Evolutionary conservation across 2,888 invertebrate species (phyloP).

Genomic region (Conops quadrifasciatus): DNA sequence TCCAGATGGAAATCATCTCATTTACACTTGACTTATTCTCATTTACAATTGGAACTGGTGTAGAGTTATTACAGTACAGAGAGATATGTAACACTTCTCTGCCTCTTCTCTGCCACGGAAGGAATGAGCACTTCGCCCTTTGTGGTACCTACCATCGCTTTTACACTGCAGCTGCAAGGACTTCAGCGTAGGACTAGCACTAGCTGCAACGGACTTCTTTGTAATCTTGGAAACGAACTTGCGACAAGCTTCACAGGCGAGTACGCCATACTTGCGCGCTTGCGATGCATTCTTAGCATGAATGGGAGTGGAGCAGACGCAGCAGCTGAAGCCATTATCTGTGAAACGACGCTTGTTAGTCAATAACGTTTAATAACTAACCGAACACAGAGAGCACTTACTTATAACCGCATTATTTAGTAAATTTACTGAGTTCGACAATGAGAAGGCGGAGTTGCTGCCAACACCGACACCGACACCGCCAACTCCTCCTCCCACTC

Average conservation of each 20-base stretch:
- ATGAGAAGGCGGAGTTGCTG: conserved; percentile 4
- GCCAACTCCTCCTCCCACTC: too few species aligned
- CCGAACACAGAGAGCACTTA: not conserved
- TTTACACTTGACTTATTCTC: not conserved
- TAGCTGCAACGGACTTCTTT: conserved; percentile 66
- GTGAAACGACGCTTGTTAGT: too few species aligned
- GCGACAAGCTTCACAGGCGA: conserved; percentile 85
- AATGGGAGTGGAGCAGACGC: conserved; percentile 80
- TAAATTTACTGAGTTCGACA: conserved; percentile 4
- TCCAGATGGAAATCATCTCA: too few species aligned
- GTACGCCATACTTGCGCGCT: conserved; percentile 83
- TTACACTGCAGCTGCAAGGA: conserved; percentile 66
- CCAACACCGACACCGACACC: not conserved
- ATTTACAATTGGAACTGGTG: not conserved
- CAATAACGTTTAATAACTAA: not conserved
- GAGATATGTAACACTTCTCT: too few species aligned
- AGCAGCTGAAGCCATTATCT: conserved; percentile 67
- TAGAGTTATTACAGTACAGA: too few species aligned
- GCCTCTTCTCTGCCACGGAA: too few species aligned
- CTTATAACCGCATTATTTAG: conserved; percentile 18
- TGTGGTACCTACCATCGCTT: conserved; percentile 53
- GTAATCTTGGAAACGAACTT: conserved; percentile 87
- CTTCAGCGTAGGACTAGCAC: conserved; percentile 44
- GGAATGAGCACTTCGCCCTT: too few species aligned
- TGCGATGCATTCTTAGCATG: conserved; percentile 81